Evolutionary conservation across 2,113 vertebrate genomes (phyloP).

Genomic region (Paramormyrops kingsleyae): DNA sequence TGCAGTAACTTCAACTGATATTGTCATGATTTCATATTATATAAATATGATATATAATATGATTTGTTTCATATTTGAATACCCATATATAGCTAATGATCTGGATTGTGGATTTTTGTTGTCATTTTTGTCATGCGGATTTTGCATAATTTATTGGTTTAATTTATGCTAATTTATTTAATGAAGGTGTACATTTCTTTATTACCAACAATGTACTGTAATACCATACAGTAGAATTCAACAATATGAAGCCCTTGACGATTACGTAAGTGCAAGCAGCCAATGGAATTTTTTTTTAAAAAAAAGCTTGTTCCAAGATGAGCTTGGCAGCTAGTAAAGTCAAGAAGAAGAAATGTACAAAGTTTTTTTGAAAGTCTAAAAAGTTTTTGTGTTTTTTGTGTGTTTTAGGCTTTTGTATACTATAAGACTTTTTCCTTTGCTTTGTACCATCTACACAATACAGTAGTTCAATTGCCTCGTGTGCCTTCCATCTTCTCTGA

Average conservation of each 20-base stretch:
- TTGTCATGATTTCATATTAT: conserved; percentile 61
- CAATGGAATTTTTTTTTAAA: conserved; percentile 62
- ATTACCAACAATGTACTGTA: conserved; percentile 92
- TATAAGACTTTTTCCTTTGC: conserved; percentile 81
- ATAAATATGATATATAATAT: conserved; percentile 24
- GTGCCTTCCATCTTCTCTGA: conserved; percentile 89
- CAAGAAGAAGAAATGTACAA: conserved; percentile 50
- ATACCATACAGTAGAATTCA: conserved; percentile 80
- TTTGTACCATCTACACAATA: conserved; percentile 82
- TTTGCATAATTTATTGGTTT: conserved; percentile 99
- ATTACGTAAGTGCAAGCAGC: conserved; percentile 69
- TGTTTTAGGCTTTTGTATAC: conserved; percentile 80
- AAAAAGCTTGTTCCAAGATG: conserved; percentile 51
- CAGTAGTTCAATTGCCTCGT: conserved; percentile 87
- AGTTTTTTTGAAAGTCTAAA: conserved; percentile 57
- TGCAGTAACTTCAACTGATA: conserved; percentile 72
- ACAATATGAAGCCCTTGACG: conserved; percentile 69
- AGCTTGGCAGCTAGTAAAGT: conserved; percentile 83
- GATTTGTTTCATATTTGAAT: conserved; percentile 22
- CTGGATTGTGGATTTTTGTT: conserved; percentile 82
- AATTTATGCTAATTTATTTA: conserved; percentile 99
- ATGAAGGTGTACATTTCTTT: conserved; percentile 77
- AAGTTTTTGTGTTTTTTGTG: conserved; percentile 69
- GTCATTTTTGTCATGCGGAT: conserved; percentile 88
- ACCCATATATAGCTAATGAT: conserved; percentile 70